Base-by-base conservation (phyloP, 2,113 vertebrate species). In the Paratilapia polleni region DNA sequence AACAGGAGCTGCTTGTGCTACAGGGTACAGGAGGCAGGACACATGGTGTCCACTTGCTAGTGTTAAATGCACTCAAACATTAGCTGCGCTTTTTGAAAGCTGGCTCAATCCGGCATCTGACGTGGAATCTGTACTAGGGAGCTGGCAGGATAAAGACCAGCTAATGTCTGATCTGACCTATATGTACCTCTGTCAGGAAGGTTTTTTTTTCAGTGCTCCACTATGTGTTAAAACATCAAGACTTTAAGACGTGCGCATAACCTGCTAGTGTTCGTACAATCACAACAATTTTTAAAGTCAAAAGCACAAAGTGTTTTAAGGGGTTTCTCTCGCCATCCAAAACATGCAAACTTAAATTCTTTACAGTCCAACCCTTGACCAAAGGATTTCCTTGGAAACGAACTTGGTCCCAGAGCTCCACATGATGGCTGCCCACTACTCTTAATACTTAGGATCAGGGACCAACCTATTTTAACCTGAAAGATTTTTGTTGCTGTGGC, bases 61-160 rank as follows among this genome's bases (percentile, higher is more conserved):
- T 26, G 11, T 8, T 70, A 13, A 52, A 52, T 28, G 66, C 66
- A 49, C 66, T 49, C 49, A 70, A 28, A 49, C 47, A 68, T 70
- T 70, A 19, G 41, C 28, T 70, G 1, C 19, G 64, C 41, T 70
- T 70, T 70, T 70, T 70, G 41, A 41, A 70, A 1, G 49, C 0
- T 49, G 64, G 41, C 1, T 13, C 28, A 24, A 49, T 70, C 66
- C 20, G 24, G 13, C 12, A 31, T 31, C 43, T 52, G 3, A 70
- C 66, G 52, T 1, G 3, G 43, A 49, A 24, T 70, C 41, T 70
- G 64, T 49, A 70, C 24, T 49, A 24, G 24, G 28, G 17, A 0
- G 49, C 24, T 70, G 41, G 5, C 0, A 0, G 0, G 41, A 70
- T 70, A 28, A 49, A 0, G 24, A 49, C 9, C 3, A 70, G 43